Evolutionary conservation across 2,797 vertebrate genomes (phyloP).

Genomic region (Gobio occitaniae): DNA sequence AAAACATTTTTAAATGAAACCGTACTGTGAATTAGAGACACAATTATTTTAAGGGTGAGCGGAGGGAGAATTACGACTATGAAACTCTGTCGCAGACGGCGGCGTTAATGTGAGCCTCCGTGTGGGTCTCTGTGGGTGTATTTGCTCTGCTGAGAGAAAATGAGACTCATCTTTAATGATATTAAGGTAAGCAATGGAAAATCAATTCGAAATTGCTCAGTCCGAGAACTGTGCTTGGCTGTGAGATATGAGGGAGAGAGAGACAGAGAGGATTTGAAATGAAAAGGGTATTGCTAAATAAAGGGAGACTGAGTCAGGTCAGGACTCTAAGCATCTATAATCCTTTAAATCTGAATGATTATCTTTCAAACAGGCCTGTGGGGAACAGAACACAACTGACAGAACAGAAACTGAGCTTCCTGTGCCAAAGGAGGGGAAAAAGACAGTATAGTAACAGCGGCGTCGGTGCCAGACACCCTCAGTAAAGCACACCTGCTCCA

Average conservation of each 20-base stretch:
- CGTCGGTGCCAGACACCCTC: not conserved
- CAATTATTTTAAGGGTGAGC: slow-evolving; percentile 41
- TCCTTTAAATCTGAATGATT: slow-evolving; percentile 60
- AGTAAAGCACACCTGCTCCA: slow-evolving; percentile 18
- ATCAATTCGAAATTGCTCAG: slow-evolving; percentile 42
- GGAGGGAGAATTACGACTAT: slow-evolving; percentile 32
- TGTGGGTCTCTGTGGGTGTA: slow-evolving; percentile 44
- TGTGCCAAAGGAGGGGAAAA: slow-evolving; percentile 27
- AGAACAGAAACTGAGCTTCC: slow-evolving; percentile 48
- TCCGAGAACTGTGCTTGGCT: slow-evolving; percentile 6
- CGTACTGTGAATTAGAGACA: slow-evolving; percentile 44
- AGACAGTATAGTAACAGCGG: not conserved
- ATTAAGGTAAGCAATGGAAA: slow-evolving; percentile 49
- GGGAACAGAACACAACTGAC: slow-evolving; percentile 44
- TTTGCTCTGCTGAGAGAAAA: slow-evolving; percentile 40
- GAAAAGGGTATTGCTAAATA: slow-evolving; percentile 52
- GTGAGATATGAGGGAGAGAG: slow-evolving; percentile 21
- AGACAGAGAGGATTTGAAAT: slow-evolving; percentile 27
- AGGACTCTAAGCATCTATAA: slow-evolving; percentile 55
- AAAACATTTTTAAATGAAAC: slow-evolving; percentile 44
- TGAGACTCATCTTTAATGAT: slow-evolving; percentile 46
- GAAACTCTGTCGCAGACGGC: slow-evolving; percentile 21
- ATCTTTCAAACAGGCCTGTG: slow-evolving; percentile 51
- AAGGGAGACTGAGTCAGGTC: slow-evolving; percentile 53
- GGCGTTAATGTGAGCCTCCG: slow-evolving; percentile 1